Evolutionary conservation across 2,888 invertebrate genomes (phyloP), one percentile per base, ranked within the genome.

Genomic region (Leptarthrus brevirostris): DNA sequence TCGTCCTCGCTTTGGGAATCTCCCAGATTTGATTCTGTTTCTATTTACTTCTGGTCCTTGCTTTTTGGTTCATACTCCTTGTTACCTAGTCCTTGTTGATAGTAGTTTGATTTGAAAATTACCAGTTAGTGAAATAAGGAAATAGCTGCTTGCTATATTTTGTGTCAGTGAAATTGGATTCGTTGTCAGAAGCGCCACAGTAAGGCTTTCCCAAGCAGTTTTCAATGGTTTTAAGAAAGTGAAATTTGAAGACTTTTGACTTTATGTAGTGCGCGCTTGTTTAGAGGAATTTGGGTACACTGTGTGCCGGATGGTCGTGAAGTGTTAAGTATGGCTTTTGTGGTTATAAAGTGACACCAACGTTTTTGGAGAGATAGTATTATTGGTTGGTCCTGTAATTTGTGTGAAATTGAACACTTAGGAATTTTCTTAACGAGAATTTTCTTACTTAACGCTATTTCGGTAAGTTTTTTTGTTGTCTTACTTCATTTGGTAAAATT

Each of bases 1-100:
- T 79, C 77, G 78, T 78, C 77, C 77, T 77, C 77, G 74, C 76
- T 76, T 77, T 69, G 22, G 34, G n/a, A 49, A 6, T 16, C 52
- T 30, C 30, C 52, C 52, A 34, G 10, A 14, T 64, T 22, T 44
- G 20, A 1, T 64, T 5, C 49, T 47, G 12, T 8, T 4, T 47
- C 4, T 47, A 47, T 47, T 61, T 61, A 61, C 47, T 44, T 24
- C 20, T 44, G 64, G 18, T 58, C 16, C 2, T 22, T n/a, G n/a
- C n/a, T n/a, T n/a, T n/a, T n/a, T n/a, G n/a, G n/a, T n/a, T n/a
- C n/a, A n/a, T n/a, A n/a, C n/a, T n/a, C n/a, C n/a, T n/a, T n/a
- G n/a, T n/a, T n/a, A n/a, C n/a, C 20, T 44, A 44, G 18, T 58
- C 16, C 2, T 22, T 54, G 22, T 54, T 26, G 20, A 16, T 49